These are phyloP conservation scores for Augochlora pura DNA, from an alignment of 1,140 invertebrate genomes.

Conservation along the genomic window DNA sequence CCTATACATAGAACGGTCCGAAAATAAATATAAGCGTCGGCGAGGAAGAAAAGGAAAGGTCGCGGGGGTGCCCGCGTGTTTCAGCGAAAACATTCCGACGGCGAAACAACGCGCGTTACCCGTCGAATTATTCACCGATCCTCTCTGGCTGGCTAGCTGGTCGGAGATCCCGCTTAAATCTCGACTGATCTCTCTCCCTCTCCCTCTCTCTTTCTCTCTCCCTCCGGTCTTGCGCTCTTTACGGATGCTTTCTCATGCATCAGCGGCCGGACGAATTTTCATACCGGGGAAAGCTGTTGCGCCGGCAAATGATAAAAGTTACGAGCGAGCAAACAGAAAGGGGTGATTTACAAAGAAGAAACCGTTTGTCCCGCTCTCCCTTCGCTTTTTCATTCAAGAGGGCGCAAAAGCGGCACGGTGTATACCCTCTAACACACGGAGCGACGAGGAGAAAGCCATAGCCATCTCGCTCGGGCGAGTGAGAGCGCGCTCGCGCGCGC, in stretches of 20 bases:
- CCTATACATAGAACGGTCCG: no score
- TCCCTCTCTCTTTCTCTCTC: no score
- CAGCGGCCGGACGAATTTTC: conserved; percentile 32
- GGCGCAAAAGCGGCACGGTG: conserved; percentile 27
- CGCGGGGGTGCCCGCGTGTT: background rate
- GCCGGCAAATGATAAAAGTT: conserved; percentile 53
- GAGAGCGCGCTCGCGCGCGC: background rate
- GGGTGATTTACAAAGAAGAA: conserved; percentile 54
- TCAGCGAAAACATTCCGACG: background rate
- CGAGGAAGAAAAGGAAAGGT: background rate
- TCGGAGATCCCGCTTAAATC: conserved; percentile 1
- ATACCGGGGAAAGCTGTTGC: conserved; percentile 42
- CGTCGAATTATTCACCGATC: conserved; percentile 14
- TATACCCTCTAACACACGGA: background rate
- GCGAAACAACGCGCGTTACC: background rate
- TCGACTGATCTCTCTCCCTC: background rate
- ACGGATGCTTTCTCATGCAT: conserved; percentile 27
- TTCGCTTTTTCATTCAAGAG: conserved; percentile 39
- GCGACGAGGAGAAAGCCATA: background rate
- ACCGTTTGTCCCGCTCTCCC: conserved; percentile 30
- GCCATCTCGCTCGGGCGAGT: background rate
- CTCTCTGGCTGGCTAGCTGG: background rate
- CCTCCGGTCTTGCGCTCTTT: conserved; percentile 9
- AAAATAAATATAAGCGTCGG: background rate
- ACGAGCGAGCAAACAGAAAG: conserved; percentile 53